These are phyloP conservation scores for Physeter macrocephalus DNA, from an alignment of 2,113 vertebrate species.

Conservation along the genomic window DNA sequence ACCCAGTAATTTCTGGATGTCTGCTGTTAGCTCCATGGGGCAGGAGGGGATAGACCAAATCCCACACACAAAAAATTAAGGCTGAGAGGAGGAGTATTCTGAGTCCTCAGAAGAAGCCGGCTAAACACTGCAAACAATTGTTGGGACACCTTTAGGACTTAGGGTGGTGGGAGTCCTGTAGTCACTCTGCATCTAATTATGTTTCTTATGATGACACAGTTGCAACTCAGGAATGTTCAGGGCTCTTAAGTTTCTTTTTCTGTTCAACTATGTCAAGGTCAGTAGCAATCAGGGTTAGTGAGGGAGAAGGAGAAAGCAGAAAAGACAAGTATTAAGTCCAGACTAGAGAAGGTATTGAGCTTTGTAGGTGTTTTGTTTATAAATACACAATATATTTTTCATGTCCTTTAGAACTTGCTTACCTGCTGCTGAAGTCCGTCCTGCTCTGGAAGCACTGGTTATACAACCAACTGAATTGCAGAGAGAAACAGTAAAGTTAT, in stretches of 20 bases:
- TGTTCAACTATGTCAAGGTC: background rate
- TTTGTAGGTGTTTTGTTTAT: background rate
- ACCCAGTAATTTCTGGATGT: background rate
- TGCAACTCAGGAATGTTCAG: background rate
- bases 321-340: background rate
- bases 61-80: background rate
- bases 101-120: background rate
- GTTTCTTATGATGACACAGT: background rate
- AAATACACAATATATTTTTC: background rate
- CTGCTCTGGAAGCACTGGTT: constrained; percentile 81
- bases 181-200: background rate
- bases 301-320: background rate
- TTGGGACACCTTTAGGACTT: background rate
- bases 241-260: background rate
- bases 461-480: constrained; percentile 89
- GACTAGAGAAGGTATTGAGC: background rate
- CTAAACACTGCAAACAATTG: rapidly evolving
- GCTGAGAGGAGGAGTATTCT: background rate
- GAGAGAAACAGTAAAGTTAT: constrained; percentile 88
- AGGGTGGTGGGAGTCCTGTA: background rate
- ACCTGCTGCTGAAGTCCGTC: constrained; percentile 89
- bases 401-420: constrained; percentile 47
- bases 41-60: background rate
- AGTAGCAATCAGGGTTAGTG: background rate
- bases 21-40: background rate